phyloP scores from a whole-genome alignment of 2,888 invertebrate species.

The Subacronicta megacephala region DNA sequence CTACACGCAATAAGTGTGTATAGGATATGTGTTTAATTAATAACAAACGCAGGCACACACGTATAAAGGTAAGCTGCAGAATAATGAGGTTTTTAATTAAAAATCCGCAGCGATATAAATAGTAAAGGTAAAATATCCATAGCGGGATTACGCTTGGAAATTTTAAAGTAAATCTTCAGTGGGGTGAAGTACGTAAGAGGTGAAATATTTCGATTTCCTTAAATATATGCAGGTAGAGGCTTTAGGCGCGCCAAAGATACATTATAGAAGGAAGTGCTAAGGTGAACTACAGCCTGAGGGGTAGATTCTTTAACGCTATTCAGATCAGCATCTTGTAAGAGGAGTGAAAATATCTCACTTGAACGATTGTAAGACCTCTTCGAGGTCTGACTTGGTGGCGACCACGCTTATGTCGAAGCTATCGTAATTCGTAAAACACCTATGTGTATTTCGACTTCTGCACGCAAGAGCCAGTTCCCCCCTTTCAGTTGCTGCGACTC shows the following conservation, averaged over 20 bases:
- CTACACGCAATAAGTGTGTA: constrained; percentile 28
- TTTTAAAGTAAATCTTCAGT: constrained; percentile 55
- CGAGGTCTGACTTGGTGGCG: too few relatives aligned
- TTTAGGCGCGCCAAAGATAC: constrained; percentile 51
- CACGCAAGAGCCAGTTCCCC: too few relatives aligned
- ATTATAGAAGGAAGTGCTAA: constrained; percentile 52
- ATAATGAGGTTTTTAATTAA: constrained; percentile 58
- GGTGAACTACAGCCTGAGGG: too few relatives aligned
- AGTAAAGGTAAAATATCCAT: constrained; percentile 33
- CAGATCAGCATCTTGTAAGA: too few relatives aligned
- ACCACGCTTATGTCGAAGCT: too few relatives aligned
- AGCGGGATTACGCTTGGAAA: constrained; percentile 47
- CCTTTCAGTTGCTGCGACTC: too few relatives aligned
- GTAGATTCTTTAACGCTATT: too few relatives aligned
- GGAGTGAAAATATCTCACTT: too few relatives aligned
- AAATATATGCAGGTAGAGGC: constrained; percentile 59
- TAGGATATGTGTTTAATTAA: constrained; percentile 49
- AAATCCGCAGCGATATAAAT: constrained; percentile 43
- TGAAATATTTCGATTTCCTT: constrained; percentile 71
- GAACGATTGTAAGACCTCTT: too few relatives aligned
- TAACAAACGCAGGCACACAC: constrained; percentile 46
- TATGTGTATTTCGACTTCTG: too few relatives aligned
- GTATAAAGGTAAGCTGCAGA: constrained; percentile 45
- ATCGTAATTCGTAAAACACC: too few relatives aligned
- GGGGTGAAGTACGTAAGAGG: constrained; percentile 58